Conservation (phyloP, 2,113 vertebrate genomes). For the Pseudonaja textilis region DNA sequence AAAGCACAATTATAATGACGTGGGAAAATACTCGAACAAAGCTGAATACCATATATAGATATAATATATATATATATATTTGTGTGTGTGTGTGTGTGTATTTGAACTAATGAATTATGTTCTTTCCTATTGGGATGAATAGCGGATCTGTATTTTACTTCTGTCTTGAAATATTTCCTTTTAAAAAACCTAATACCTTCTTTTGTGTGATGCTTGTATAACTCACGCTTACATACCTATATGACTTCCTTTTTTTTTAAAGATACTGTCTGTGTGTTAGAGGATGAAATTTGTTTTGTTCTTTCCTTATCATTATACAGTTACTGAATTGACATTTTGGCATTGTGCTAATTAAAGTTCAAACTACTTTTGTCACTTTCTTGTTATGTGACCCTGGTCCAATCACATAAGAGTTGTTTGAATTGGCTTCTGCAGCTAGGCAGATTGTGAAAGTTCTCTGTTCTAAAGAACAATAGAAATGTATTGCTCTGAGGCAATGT, state of each 20-base stretch:
- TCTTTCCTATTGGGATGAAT: background rate
- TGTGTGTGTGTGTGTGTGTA: background rate
- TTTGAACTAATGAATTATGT: background rate
- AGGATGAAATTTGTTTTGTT: background rate
- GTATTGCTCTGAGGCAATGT: background rate
- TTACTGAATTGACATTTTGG: background rate
- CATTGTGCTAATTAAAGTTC: background rate
- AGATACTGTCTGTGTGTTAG: background rate
- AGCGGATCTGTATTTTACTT: background rate
- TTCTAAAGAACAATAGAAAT: background rate
- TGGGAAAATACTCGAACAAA: too few relatives aligned
- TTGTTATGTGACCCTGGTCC: background rate
- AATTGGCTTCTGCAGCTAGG: conserved; percentile 3
- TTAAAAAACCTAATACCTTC: background rate
- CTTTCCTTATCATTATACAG: background rate
- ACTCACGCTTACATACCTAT: background rate
- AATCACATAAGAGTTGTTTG: conserved; percentile 8
- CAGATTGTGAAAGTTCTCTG: background rate
- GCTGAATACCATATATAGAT: too few relatives aligned
- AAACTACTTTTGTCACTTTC: conserved; percentile 6
- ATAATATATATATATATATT: too few relatives aligned
- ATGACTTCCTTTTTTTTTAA: background rate
- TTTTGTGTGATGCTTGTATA: background rate
- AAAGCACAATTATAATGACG: too few relatives aligned
- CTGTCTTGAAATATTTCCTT: background rate